Percentiles rank a stretch among this genome's conserved stretches.
Evolutionary conservation across 2,113 vertebrate genomes (phyloP).

Genomic region (Pseudonaja textilis): DNA sequence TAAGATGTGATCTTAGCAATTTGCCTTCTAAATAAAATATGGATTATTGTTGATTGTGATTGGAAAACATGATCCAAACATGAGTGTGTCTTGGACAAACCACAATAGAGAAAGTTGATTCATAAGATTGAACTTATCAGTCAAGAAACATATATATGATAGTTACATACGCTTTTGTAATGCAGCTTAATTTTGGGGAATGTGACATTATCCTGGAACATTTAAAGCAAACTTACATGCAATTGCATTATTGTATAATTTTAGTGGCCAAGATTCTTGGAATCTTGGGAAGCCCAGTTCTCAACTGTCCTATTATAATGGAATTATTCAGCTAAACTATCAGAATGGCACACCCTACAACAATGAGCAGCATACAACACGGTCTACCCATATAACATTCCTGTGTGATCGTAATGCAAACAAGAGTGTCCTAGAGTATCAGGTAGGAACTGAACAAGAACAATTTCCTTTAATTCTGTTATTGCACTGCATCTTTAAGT

Average conservation of each 20-base stretch:
- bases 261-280: constrained; percentile 69
- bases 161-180: neutral
- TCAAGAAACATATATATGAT: neutral
- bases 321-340: constrained; percentile 88
- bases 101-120: neutral
- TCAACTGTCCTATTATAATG: constrained; percentile 88
- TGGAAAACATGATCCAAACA: neutral
- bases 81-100: neutral
- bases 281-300: constrained; percentile 82
- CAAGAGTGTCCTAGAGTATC: constrained; percentile 83
- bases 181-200: neutral
- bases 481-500: neutral
- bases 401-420: constrained; percentile 85
- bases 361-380: constrained; percentile 70
- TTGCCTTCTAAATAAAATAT: neutral
- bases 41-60: neutral
- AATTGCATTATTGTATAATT: neutral
- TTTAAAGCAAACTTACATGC: neutral
- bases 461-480: neutral
- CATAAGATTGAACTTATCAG: neutral
- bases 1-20: neutral
- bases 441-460: constrained; percentile 69
- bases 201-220: neutral
- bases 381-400: constrained; percentile 89
- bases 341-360: constrained; percentile 85